Base-by-base conservation (phyloP, 2,888 invertebrate species). In the Heliconius sara region DNA sequence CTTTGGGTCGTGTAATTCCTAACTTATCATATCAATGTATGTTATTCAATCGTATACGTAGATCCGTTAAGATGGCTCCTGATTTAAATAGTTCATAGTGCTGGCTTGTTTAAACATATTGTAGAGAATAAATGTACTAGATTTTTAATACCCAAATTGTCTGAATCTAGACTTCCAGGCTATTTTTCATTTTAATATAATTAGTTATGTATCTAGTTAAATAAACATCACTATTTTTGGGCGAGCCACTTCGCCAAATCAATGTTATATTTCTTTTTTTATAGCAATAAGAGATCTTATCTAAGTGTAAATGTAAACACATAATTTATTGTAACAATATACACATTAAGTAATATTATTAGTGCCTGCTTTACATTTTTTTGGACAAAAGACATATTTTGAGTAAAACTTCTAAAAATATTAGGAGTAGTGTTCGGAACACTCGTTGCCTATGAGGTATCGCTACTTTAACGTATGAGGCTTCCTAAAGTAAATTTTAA, bases 291-390 rank as follows among this genome's bases (percentile, higher is more conserved):
- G 92, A 88, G 89, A 89, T 88, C 88, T 88, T 92, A 85, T 84
- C 82, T 86, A 91, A 89, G 87, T 92, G 90, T 94, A 93, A 92
- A 92, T 92, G 89, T 91, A 92, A 92, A 92, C 88, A 92, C 91
- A 92, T 94, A 94, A 95, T 94, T 95, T 95, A 95, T 95, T 95
- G 90, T 94, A 93, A 91, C 90, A 88, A 91, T 92, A 91, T 93
- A 94, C 91, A 91, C 88, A 87, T 88, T 92, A 93, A 91, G 92
- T 93, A 90, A 92, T 60, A 60, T 92, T 88, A 89, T 93, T 95
- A 95, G 95, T 95, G 95, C 95, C 95, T 95, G 95, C 94, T 95
- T 94, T 89, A 91, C 90, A 91, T 87, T 85, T 87, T 70, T 87
- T 87, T 84, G 87, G 86, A 90, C 88, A 92, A 93, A 95, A 95